These are phyloP conservation scores for Hymenopus coronatus DNA, from an alignment of 2,888 invertebrate genomes.

Conservation along the genomic window DNA sequence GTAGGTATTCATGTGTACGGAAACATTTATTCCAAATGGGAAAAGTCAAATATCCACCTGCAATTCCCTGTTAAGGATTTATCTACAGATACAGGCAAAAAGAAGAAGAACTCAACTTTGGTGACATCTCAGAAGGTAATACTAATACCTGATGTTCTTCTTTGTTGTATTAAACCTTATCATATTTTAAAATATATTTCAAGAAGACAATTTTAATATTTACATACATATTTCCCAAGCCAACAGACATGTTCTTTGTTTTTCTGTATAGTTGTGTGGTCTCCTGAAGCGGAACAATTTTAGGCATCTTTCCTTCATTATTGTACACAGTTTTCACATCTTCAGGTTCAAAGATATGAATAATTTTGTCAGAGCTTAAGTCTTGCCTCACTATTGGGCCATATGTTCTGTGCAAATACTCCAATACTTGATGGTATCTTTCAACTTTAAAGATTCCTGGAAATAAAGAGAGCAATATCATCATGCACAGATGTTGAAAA, in stretches of 20 bases:
- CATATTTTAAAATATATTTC: too few relatives aligned
- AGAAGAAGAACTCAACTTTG: too few relatives aligned
- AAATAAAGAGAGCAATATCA: slow-evolving; percentile 16
- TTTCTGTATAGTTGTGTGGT: slow-evolving; percentile 50
- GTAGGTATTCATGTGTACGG: too few relatives aligned
- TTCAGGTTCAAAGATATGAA: slow-evolving; percentile 54
- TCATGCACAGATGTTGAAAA: not conserved
- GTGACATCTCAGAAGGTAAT: too few relatives aligned
- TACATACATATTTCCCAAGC: slow-evolving; percentile 54
- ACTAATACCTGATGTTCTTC: too few relatives aligned
- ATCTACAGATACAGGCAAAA: too few relatives aligned
- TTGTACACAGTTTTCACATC: slow-evolving; percentile 49
- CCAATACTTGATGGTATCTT: slow-evolving; percentile 46
- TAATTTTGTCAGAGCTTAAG: slow-evolving; percentile 45
- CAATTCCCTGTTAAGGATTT: too few relatives aligned
- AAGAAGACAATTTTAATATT: too few relatives aligned
- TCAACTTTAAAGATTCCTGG: slow-evolving; percentile 39
- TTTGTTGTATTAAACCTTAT: too few relatives aligned
- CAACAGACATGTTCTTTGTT: slow-evolving; percentile 49
- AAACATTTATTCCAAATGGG: too few relatives aligned
- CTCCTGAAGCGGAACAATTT: slow-evolving; percentile 52
- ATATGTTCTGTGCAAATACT: slow-evolving; percentile 46
- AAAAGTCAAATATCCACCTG: too few relatives aligned
- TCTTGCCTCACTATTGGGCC: slow-evolving; percentile 52
- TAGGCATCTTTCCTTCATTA: slow-evolving; percentile 51